Evolutionary conservation across 53 echinoderm and acorn worm genomes (phyloP), one percentile per base, ranked within the genome.

Genomic region (Pentamera pediparva): DNA sequence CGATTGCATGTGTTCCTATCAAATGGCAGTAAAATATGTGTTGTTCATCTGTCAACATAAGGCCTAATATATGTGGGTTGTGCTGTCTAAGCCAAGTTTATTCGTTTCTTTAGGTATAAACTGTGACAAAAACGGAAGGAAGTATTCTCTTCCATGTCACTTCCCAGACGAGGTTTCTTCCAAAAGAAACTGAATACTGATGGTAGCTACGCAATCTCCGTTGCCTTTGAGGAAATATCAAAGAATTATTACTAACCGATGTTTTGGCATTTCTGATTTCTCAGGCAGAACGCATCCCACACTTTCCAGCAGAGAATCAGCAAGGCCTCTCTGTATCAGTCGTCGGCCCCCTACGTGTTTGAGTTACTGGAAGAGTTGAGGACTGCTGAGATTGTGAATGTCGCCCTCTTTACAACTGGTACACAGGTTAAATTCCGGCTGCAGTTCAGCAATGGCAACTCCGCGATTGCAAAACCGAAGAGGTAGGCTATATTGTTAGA

Each of bases 401-500:
- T 80, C 4, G 69, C 59, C 6, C 57, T 92, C 70, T 92, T 83
- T 58, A 36, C 28, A 0, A 85, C 85, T 19, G 92, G 92, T 29
- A 88, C 88, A 36, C 92, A 92, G 63, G 82, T 88, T 1, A 92
- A 92, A 39, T 75, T 92, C 25, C 45, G 76, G 34, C 65, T 92
- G 38, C 62, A 59, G 48, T 65, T 92, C 35, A 85, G 62, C 12
- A 85, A 92, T 76, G 92, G 92, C 11, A 92, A 85, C 85, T 67
- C 75, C 27, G 92, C 85, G 18, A 78, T 92, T 39, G 84, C 85
- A 0, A 92, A 92, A 65, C 92, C 92, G 2, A 88, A 83, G 85
- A 88, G 92, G 92, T 88, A 32, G 28, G 54, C 28, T 9, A 26
- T 54, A 7, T 7, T 26, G 22, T 5, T 21, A 22, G 24, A 4